Conservation (phyloP, 1,140 invertebrate species). For the Drosophila simulans region DNA sequence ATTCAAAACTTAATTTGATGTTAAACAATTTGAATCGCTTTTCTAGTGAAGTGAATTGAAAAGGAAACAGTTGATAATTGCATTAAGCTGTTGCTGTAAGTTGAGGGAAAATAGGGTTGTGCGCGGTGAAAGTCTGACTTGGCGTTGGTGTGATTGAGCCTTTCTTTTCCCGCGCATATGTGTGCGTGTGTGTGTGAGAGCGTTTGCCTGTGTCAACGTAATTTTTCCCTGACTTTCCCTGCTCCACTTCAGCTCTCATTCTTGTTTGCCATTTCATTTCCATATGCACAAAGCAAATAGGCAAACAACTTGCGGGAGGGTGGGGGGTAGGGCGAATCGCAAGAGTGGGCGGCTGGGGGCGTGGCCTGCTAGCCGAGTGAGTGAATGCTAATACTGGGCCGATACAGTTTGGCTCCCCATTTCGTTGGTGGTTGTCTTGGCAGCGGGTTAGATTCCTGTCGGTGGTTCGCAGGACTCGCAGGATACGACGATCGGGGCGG, state of each 20-base stretch:
- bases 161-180: slow-evolving; percentile 23
- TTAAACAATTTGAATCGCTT: neutral
- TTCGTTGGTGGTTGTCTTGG: slow-evolving; percentile 49
- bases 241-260: slow-evolving; percentile 41
- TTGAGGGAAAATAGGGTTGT: neutral
- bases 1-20: neutral
- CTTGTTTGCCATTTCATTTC: slow-evolving; percentile 79
- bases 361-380: slow-evolving; percentile 18
- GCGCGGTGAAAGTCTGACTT: slow-evolving; percentile 3
- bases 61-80: slow-evolving; percentile 39
- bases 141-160: slow-evolving; percentile 21
- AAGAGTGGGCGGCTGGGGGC: neutral
- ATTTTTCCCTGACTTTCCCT: slow-evolving; percentile 67
- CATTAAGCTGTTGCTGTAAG: slow-evolving; percentile 44
- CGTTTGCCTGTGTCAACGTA: slow-evolving; percentile 69
- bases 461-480: slow-evolving; percentile 3
- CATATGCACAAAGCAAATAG: slow-evolving; percentile 79
- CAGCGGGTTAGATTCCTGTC: slow-evolving; percentile 34
- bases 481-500: slow-evolving; percentile 14
- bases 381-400: slow-evolving; percentile 38
- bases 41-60: slow-evolving; percentile 3
- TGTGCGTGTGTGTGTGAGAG: slow-evolving; percentile 49
- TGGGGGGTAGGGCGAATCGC: neutral
- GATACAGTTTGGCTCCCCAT: slow-evolving; percentile 31
- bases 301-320: slow-evolving; percentile 59